Base-by-base conservation (phyloP, 2,797 vertebrate species). In the Hydrocynus forskahlii region DNA sequence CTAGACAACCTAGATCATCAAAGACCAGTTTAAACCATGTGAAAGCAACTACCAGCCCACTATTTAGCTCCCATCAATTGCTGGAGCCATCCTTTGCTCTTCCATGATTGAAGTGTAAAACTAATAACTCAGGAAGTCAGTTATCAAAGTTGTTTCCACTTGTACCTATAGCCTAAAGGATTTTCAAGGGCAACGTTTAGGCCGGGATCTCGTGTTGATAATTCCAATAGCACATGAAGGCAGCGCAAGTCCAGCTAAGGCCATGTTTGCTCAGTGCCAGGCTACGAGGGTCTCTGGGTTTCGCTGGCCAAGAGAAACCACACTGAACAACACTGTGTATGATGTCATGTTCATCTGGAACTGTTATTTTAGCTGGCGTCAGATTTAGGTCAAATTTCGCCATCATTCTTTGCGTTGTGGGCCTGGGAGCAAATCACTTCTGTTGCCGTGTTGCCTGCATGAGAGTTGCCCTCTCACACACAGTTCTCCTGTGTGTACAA, bases 261-360 rank as follows among this genome's bases (percentile, higher is more conserved):
- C 17, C 76, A 67, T 59, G 19, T 63, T 25, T 69, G 57, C 21
- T 35, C n/a, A 57, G 50, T 76, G 57, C 72, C 73, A 79, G 70
- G 76, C 57, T 85, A 67, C 19, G 25, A 85, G 73, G 79, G 67
- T 81, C 67, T 79, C 69, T 72, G 83, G n/a, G 55, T 75, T 83
- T 57, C 74, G 63, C 72, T 79, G 62, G 40, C 62, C 60, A 57
- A 81, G 78, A 86, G 83, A 79, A 73, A 85, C 71, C 72, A 79
- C 29, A 68, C 40, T 54, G 66, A 29, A 40, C 77, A 60, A 25
- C 72, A 76, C 4, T 64, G 23, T 23, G 54, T 52, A 81, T 87
- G 83, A 83, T 82, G 81, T 87, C 81, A 88, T 81, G 54, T 75
- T 52, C 79, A 79, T 86, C 83, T 87, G 84, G 74, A 82, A 29